Conservation (phyloP, 2,888 invertebrate genomes). For the Drosophila colorata region DNA sequence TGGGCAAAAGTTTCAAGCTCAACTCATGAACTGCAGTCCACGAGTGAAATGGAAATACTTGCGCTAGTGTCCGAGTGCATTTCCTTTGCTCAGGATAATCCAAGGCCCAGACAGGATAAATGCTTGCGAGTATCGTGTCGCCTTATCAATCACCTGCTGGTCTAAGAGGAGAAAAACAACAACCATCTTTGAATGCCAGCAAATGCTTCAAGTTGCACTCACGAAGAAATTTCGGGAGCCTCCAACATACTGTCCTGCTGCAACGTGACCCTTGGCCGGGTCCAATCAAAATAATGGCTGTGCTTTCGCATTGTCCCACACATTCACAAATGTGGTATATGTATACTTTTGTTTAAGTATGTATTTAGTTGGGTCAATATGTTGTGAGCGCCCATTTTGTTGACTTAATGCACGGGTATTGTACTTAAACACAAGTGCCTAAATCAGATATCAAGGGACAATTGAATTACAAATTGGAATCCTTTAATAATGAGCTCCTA, state of each 20-base stretch:
- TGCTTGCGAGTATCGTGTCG: neutral
- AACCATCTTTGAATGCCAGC: neutral
- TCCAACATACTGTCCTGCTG: neutral
- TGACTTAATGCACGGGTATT: neutral
- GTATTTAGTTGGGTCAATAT: neutral
- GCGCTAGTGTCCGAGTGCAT: neutral
- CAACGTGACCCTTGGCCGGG: slow-evolving; percentile 1
- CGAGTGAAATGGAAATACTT: neutral
- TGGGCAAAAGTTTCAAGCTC: neutral
- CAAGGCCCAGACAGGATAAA: neutral
- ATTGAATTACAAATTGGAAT: slow-evolving; percentile 6
- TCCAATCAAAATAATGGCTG: neutral
- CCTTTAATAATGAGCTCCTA: neutral
- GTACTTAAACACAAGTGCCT: slow-evolving; percentile 3
- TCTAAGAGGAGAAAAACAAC: neutral
- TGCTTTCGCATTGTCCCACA: neutral
- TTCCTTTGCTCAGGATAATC: too few relatives aligned
- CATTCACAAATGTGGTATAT: slow-evolving; percentile 2
- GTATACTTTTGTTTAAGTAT: neutral
- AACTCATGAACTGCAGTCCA: neutral
- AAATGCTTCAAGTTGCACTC: neutral
- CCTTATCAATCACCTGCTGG: neutral
- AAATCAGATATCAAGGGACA: neutral
- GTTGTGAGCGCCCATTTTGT: neutral
- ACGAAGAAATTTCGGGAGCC: neutral